Percentiles rank a stretch among this genome's conserved stretches.
Evolutionary conservation across 2,888 invertebrate genomes (phyloP).

Genomic region (Antheraea yamamai): DNA sequence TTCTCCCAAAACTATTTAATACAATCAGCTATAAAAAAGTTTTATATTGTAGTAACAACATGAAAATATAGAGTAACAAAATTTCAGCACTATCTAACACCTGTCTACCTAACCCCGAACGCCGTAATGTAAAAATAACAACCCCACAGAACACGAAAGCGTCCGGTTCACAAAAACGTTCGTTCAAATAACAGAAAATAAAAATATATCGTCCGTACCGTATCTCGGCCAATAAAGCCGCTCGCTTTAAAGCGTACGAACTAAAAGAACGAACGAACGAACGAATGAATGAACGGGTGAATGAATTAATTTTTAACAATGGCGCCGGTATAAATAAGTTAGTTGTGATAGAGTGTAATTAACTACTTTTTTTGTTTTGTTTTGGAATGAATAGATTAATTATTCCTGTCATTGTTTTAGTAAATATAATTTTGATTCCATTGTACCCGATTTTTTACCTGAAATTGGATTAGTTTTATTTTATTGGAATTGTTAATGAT

Average conservation of each 20-base stretch:
- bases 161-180: not conserved
- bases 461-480: not conserved
- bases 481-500: not conserved
- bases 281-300: slow-evolving; percentile 25
- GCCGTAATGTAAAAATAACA: not conserved
- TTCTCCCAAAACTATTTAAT: too few relatives aligned
- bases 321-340: slow-evolving; percentile 18
- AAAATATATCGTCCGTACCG: slow-evolving; percentile 24
- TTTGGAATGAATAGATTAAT: not conserved
- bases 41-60: not conserved
- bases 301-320: slow-evolving; percentile 26
- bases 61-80: not conserved
- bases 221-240: slow-evolving; percentile 21
- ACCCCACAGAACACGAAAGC: not conserved
- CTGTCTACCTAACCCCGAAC: not conserved
- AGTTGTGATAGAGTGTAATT: slow-evolving; percentile 11
- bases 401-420: not conserved
- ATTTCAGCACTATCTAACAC: not conserved
- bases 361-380: not conserved
- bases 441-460: not conserved
- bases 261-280: slow-evolving; percentile 22
- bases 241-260: slow-evolving; percentile 21
- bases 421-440: not conserved
- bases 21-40: not conserved
- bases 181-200: slow-evolving; percentile 17